Percentiles rank a stretch among this genome's conserved stretches.
Conservation (phyloP, 2,888 invertebrate species). For the Lepeophtheirus nordmannii region DNA sequence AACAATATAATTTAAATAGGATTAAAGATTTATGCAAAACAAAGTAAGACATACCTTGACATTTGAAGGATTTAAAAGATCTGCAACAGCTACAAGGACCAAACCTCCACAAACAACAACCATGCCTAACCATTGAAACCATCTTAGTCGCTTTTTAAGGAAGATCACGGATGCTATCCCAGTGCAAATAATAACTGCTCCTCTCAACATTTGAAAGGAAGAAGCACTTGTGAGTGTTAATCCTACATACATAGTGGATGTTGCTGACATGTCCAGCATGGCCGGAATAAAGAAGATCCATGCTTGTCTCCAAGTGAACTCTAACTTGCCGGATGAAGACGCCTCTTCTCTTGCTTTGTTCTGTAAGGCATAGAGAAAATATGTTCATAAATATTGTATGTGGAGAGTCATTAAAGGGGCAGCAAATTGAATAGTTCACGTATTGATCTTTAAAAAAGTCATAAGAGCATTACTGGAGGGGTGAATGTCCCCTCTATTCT, state of each 20-base stretch:
- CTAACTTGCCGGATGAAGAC: not conserved
- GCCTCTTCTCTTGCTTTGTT: not conserved
- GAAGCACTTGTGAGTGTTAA: conserved; percentile 78
- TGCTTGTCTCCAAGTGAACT: conserved; percentile 12
- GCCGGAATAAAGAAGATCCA: conserved; percentile 63
- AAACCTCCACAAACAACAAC: conserved; percentile 53
- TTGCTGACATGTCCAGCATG: conserved; percentile 71
- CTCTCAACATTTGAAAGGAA: conserved; percentile 90
- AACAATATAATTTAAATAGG: too few species aligned
- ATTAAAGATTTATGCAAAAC: too few species aligned
- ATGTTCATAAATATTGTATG: too few species aligned
- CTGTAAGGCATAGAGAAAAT: too few species aligned
- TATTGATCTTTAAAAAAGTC: too few species aligned
- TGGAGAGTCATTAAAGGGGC: too few species aligned
- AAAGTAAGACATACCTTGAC: not conserved
- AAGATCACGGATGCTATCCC: conserved; percentile 69
- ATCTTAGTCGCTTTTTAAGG: conserved; percentile 47
- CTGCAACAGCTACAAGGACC: conserved; percentile 54
- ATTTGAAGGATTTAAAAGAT: conserved; percentile 39
- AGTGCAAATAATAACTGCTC: conserved; percentile 73
- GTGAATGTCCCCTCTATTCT: too few species aligned
- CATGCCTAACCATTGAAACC: conserved; percentile 61
- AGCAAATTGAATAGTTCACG: too few species aligned
- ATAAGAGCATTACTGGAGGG: too few species aligned
- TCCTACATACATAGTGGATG: conserved; percentile 78